phyloP scores from a whole-genome alignment of 2,113 vertebrate species.

The Herpetotheres cachinnans region DNA sequence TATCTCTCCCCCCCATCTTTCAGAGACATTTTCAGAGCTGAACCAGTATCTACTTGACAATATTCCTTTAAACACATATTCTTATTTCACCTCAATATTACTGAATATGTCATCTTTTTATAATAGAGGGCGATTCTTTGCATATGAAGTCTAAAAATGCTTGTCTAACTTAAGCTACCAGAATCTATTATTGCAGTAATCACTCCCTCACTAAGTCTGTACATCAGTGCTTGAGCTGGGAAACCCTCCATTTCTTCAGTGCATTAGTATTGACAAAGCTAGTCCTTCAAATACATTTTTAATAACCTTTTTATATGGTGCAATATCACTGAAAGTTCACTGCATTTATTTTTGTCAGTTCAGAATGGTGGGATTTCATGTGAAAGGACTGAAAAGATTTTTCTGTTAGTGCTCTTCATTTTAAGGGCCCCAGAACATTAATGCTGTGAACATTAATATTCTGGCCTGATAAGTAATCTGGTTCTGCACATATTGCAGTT shows the following conservation, averaged over 20 bases:
- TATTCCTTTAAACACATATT: neutral
- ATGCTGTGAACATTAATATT: neutral
- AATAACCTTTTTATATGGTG: slow-evolving; percentile 28
- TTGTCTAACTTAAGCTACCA: slow-evolving; percentile 58
- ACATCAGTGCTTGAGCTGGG: slow-evolving; percentile 24
- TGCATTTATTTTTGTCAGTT: slow-evolving; percentile 32
- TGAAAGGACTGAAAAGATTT: neutral
- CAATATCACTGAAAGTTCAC: slow-evolving; percentile 42
- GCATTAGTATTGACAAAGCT: slow-evolving; percentile 57
- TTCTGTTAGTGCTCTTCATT: slow-evolving; percentile 1
- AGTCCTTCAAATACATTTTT: slow-evolving; percentile 52
- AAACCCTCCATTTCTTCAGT: slow-evolving; percentile 37
- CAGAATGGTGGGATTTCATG: neutral
- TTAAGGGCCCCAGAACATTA: slow-evolving; percentile 2
- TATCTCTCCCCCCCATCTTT: neutral
- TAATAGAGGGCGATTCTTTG: slow-evolving; percentile 34
- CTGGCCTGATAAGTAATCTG: neutral
- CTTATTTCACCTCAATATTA: neutral
- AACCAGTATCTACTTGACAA: neutral
- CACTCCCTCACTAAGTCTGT: slow-evolving; percentile 48
- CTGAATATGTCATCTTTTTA: neutral
- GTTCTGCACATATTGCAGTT: neutral
- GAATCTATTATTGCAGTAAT: slow-evolving; percentile 71
- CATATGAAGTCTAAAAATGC: slow-evolving; percentile 62
- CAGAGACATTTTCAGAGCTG: neutral